phyloP scores from a whole-genome alignment of 2,888 invertebrate genomes.

The Tenthredo distinguenda region DNA sequence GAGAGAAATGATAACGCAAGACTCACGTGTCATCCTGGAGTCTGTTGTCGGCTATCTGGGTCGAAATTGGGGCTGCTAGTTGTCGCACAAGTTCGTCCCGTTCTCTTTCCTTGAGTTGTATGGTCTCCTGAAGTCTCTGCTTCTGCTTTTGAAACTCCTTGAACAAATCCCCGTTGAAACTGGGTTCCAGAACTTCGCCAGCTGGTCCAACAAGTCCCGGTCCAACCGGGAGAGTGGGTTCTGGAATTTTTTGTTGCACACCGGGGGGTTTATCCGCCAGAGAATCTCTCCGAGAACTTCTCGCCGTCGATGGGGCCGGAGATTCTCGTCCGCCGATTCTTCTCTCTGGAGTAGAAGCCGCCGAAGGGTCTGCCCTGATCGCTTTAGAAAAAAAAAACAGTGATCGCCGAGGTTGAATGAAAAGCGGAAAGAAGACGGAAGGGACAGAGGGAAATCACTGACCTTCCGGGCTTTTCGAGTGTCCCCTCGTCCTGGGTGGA shows the following conservation, averaged over 20 bases:
- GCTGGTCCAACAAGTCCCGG: conserved; percentile 68
- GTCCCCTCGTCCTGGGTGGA: conserved; percentile 75
- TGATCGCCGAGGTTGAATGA: neutral
- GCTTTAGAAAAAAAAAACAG: conserved; percentile 60
- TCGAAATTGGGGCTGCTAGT: conserved; percentile 75
- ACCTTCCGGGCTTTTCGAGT: conserved; percentile 80
- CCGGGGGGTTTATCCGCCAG: conserved; percentile 80
- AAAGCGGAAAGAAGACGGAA: neutral
- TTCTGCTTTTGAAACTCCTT: conserved; percentile 91
- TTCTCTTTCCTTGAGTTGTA: conserved; percentile 80
- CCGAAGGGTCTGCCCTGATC: conserved; percentile 76
- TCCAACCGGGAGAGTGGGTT: conserved; percentile 69
- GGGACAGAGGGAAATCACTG: conserved; percentile 57
- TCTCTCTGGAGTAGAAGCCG: conserved; percentile 86
- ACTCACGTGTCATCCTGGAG: conserved; percentile 79
- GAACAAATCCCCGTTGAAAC: conserved; percentile 85
- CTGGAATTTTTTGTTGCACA: conserved; percentile 73
- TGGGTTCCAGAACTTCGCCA: conserved; percentile 78
- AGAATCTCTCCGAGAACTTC: conserved; percentile 85
- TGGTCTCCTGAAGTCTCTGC: conserved; percentile 83
- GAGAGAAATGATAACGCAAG: neutral
- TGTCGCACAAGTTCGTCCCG: conserved; percentile 80
- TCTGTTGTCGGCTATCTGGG: conserved; percentile 77
- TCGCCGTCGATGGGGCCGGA: conserved; percentile 84
- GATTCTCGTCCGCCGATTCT: conserved; percentile 81